phyloP scores from a whole-genome alignment of 2,797 vertebrate species.

The Hydrophis major region DNA sequence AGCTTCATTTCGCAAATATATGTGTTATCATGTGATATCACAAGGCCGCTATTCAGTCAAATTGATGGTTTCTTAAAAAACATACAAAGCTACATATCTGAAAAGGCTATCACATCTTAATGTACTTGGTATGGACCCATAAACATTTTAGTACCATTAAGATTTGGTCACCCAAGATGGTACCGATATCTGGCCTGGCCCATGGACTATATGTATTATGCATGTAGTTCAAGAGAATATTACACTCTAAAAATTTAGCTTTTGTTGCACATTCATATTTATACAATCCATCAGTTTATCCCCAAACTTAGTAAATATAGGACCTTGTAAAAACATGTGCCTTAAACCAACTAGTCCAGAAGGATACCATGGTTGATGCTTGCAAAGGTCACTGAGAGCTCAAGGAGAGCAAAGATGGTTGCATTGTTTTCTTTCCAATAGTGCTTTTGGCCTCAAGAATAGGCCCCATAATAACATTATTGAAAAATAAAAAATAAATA shows the following conservation, averaged over 20 bases:
- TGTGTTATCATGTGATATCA: too few relatives aligned
- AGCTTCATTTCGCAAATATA: too few relatives aligned
- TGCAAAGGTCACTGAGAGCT: neutral
- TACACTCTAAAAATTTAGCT: neutral
- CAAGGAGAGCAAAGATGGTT: neutral
- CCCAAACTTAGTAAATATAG: neutral
- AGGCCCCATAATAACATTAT: neutral
- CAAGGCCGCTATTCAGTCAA: too few relatives aligned
- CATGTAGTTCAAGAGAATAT: neutral
- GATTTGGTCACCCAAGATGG: too few relatives aligned
- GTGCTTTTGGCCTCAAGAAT: neutral
- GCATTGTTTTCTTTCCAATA: neutral
- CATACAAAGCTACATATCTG: too few relatives aligned
- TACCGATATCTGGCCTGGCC: too few relatives aligned
- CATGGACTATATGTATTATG: too few relatives aligned
- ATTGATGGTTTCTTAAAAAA: too few relatives aligned
- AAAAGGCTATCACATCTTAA: too few relatives aligned
- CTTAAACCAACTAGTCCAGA: neutral
- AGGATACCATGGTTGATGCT: neutral
- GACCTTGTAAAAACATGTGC: neutral
- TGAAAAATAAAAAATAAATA: neutral
- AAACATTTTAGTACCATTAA: too few relatives aligned
- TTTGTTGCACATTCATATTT: neutral
- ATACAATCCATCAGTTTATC: neutral
- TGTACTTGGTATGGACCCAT: too few relatives aligned